Evolutionary conservation across 1,140 invertebrate genomes (phyloP), one percentile per base, ranked within the genome.

Genomic region (Camponotus vicinus): DNA sequence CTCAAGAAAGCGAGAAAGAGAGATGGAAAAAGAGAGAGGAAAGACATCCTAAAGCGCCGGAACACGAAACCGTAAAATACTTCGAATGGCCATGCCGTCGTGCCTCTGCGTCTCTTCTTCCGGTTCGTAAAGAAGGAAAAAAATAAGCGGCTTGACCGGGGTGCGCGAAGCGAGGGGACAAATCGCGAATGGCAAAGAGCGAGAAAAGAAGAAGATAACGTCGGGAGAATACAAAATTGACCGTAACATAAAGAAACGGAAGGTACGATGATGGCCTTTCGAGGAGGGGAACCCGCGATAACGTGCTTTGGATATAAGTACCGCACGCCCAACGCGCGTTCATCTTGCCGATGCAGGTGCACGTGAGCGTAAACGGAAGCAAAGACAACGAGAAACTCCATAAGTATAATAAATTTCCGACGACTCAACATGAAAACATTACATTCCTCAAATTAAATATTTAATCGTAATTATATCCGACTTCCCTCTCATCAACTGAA

Each of bases 181-280:
- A 55, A 37, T 13, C 40, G n/a, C 70, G 40, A 52, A 73, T 15
- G 45, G 27, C 49, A 42, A 49, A 40, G 49, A 15, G 37, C 18
- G 32, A 80, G 34, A 69, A 63, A 85, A 78, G 64, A 70, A 57
- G 42, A 67, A 66, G 55, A 88, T 69, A 85, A 88, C 88, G 88
- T 79, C 86, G 40, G 63, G 42, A 87, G 87, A 90, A 91, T 86
- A 91, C 87, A 67, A 75, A 86, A 91, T 88, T 80, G 90, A 86
- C 34, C 71, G 76, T 88, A 91, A 90, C 80, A 90, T 90, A 90
- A 91, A 90, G 80, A 90, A 91, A 70, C 80, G 80, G 85, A 87
- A 91, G 77, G 76, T 88, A 82, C 52, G 76, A 88, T 40, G 85
- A 86, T 86, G 84, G 78, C 84, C 71, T 83, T 70, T 90, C 80